Percentiles rank a stretch among this genome's conserved stretches.
Conservation (phyloP, 2,797 vertebrate genomes). For the Hypotaenidia okinawae region DNA sequence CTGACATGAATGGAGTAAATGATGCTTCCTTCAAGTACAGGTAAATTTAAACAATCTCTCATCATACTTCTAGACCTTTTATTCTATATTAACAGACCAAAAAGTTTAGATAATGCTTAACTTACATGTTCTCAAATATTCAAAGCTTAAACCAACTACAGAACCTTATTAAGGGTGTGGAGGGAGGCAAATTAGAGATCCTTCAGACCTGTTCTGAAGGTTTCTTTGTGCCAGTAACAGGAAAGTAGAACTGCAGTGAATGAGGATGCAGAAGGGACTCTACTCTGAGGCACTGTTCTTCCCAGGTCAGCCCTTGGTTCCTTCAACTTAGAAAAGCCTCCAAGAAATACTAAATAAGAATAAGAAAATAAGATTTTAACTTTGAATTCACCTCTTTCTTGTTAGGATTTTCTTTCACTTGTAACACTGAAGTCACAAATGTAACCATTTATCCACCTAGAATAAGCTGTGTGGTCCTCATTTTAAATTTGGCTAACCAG, state of each 20-base stretch:
- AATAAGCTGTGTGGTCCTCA: neutral
- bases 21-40: neutral
- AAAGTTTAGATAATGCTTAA: neutral
- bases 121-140: neutral
- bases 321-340: neutral
- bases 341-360: neutral
- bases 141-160: neutral
- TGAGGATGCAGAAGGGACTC: neutral
- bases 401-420: neutral
- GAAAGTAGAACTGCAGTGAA: neutral
- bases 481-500: neutral
- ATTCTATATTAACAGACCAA: neutral
- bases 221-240: neutral
- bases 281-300: neutral
- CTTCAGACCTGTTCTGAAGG: neutral
- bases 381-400: neutral
- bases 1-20: neutral
- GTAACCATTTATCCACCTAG: neutral
- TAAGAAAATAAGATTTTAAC: neutral
- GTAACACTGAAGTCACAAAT: neutral
- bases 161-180: neutral
- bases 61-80: neutral
- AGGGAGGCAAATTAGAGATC: neutral
- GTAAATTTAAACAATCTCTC: neutral
- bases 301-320: neutral